Conservation (phyloP, 1,140 invertebrate genomes). For the Eurosta solidaginis region DNA sequence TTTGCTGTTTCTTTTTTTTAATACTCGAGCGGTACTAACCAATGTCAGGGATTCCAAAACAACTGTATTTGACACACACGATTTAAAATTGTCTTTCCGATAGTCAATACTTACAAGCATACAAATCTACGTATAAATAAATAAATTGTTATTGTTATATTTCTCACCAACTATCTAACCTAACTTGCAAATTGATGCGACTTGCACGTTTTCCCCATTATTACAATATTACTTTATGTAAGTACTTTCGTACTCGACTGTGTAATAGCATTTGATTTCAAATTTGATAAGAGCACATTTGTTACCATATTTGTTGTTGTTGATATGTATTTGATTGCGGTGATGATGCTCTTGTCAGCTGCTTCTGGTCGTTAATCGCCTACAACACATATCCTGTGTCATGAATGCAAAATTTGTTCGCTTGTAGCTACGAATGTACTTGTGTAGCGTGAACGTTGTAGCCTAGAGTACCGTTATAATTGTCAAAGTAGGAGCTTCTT, state of each 20-base stretch:
- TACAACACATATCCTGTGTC: background rate
- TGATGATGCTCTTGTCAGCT: background rate
- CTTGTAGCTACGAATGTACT: too few relatives aligned
- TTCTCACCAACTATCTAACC: background rate
- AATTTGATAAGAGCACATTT: background rate
- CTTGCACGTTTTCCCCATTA: constrained; percentile 21
- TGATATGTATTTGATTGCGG: background rate
- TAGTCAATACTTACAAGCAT: background rate
- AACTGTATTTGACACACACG: constrained; percentile 4
- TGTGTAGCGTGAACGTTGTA: background rate
- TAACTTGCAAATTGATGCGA: background rate
- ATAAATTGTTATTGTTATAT: background rate
- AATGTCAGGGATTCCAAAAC: too few relatives aligned
- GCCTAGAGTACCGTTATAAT: constrained; percentile 19
- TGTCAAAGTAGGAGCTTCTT: background rate
- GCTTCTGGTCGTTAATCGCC: background rate
- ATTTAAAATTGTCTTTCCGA: background rate
- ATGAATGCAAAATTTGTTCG: background rate
- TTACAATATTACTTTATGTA: background rate
- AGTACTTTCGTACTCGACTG: background rate
- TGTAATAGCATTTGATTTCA: too few relatives aligned
- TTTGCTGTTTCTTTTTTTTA: too few relatives aligned
- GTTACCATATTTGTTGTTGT: too few relatives aligned
- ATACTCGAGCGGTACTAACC: too few relatives aligned
- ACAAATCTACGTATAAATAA: background rate